Conservation (phyloP, 1,140 invertebrate species). For the Bombus waltoni region DNA sequence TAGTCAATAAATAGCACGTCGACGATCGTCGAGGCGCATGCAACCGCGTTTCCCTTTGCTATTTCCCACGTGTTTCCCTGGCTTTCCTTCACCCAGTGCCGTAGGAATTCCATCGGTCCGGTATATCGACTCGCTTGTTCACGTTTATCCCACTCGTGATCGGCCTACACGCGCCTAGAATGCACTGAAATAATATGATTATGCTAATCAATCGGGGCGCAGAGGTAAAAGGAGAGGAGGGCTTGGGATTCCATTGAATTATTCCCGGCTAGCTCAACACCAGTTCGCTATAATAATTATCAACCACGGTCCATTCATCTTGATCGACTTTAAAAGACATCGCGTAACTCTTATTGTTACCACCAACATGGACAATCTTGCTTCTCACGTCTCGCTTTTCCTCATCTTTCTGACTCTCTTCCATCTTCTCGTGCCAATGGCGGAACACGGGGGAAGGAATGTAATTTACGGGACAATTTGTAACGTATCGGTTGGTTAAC, state of each 20-base stretch:
- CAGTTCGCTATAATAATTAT: constrained; percentile 67
- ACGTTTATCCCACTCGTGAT: constrained; percentile 64
- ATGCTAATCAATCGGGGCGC: constrained; percentile 59
- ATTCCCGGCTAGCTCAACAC: constrained; percentile 43
- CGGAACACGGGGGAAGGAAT: constrained; percentile 4
- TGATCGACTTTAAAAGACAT: constrained; percentile 57
- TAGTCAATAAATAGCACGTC: constrained; percentile 31
- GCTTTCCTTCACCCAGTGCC: constrained; percentile 46
- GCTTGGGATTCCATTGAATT: constrained; percentile 58
- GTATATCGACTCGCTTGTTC: constrained; percentile 28
- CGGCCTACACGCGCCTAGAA: constrained; percentile 66
- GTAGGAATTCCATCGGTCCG: constrained; percentile 45
- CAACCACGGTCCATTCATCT: constrained; percentile 71
- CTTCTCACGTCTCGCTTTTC: background rate
- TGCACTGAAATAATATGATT: constrained; percentile 66
- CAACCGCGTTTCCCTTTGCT: constrained; percentile 33
- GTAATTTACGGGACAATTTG: constrained; percentile 50
- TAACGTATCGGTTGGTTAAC: constrained; percentile 23
- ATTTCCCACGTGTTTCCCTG: constrained; percentile 46
- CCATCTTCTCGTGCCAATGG: background rate
- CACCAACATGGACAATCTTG: constrained; percentile 22
- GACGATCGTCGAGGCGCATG: background rate
- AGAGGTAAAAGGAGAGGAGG: constrained; percentile 7
- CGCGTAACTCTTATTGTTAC: constrained; percentile 58
- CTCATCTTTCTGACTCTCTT: background rate